Conservation (phyloP, 2,113 vertebrate genomes). For the Salminus brasiliensis region DNA sequence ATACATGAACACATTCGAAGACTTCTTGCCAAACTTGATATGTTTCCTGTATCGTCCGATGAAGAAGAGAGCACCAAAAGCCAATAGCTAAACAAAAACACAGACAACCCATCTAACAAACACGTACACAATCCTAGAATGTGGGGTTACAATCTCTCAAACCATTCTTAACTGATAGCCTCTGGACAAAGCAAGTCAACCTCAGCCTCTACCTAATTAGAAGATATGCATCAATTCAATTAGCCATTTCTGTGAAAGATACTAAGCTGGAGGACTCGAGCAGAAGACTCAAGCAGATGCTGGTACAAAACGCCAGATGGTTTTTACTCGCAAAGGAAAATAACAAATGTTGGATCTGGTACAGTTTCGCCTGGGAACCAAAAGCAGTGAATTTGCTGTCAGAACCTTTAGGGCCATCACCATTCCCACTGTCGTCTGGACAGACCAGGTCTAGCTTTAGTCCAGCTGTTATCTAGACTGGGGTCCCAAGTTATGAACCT, state of each 20-base stretch:
- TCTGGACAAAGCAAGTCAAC: neutral
- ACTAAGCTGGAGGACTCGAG: neutral
- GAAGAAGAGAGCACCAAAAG: neutral
- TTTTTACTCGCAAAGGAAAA: neutral
- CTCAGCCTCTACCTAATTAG: neutral
- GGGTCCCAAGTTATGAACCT: no score
- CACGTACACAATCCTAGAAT: neutral
- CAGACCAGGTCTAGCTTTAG: no score
- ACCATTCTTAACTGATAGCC: neutral
- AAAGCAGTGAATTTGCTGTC: no score
- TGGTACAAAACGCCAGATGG: neutral
- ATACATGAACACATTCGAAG: neutral
- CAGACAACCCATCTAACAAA: no score
- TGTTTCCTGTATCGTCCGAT: neutral
- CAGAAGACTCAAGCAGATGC: neutral
- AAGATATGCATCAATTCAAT: conserved; percentile 14
- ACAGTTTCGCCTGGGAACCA: no score
- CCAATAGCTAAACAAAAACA: neutral
- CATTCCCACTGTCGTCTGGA: no score
- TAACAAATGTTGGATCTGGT: neutral
- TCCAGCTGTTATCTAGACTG: no score
- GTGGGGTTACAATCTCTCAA: neutral
- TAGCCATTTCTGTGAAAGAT: neutral
- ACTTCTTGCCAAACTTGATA: neutral
- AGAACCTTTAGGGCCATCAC: no score